These are phyloP conservation scores for Halisarca cf. caerulea DNA, from an alignment of 37 sponge, comb jelly and placozoan species.

Conservation along the genomic window DNA sequence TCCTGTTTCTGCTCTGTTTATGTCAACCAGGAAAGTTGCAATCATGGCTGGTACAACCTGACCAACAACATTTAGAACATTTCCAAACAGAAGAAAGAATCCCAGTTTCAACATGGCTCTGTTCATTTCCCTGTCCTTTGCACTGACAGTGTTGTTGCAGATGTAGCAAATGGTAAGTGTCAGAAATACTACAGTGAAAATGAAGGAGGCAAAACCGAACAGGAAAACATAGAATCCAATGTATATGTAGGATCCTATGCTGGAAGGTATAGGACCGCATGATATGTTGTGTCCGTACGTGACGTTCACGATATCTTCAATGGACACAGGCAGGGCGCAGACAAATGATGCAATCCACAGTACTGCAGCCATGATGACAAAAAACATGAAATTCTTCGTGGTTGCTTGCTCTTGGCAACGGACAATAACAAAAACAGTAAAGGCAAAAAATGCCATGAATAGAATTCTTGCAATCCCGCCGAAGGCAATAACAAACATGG, in stretches of 20 bases:
- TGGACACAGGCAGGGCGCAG: not conserved
- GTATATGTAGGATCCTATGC: not conserved
- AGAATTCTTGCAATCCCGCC: not conserved
- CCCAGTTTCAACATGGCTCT: not conserved
- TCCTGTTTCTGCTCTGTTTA: too few relatives aligned
- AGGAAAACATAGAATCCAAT: not conserved
- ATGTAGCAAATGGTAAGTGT: not conserved
- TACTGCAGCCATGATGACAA: not conserved
- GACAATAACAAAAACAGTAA: not conserved
- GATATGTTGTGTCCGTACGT: not conserved
- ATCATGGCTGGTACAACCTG: not conserved
- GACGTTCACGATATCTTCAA: not conserved
- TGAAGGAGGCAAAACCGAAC: not conserved
- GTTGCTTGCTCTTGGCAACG: not conserved
- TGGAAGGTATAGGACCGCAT: not conserved
- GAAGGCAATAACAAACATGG: not conserved
- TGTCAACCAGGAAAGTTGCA: not conserved
- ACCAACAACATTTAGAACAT: not conserved
- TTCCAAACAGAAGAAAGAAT: not conserved
- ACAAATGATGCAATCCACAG: not conserved
- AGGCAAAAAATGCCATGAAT: not conserved
- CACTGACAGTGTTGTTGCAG: not conserved
- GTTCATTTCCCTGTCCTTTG: not conserved
- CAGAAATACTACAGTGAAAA: not conserved
- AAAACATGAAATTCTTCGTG: not conserved